These are phyloP conservation scores for Lobophora halterata DNA, from an alignment of 2,888 invertebrate species.

Conservation along the genomic window DNA sequence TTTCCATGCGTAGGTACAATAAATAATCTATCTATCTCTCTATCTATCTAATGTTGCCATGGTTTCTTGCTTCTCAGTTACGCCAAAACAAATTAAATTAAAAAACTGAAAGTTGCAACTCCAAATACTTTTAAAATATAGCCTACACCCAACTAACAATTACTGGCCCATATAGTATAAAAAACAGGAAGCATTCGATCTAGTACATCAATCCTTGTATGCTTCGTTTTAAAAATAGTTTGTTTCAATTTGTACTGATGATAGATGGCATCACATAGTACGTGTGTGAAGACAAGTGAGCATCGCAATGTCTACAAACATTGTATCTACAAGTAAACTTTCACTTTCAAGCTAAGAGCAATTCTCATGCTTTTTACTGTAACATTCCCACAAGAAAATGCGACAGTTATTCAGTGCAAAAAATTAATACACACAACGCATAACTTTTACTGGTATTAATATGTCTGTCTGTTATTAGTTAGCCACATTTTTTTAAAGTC, in stretches of 20 bases:
- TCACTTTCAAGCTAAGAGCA: conserved; percentile 24
- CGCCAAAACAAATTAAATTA: no score
- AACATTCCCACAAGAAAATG: conserved; percentile 28
- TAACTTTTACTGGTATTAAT: no score
- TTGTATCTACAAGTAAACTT: conserved; percentile 27
- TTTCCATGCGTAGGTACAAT: no score
- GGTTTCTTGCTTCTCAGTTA: no score
- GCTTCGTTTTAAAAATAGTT: conserved; percentile 8
- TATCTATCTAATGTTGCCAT: no score
- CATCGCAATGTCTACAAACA: conserved; percentile 12
- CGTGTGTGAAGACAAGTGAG: conserved; percentile 16
- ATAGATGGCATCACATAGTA: conserved; percentile 3
- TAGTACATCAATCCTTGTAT: background rate
- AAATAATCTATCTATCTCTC: no score
- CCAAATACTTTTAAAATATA: no score
- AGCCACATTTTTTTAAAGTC: no score
- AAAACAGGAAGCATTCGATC: conserved; percentile 6
- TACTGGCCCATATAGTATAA: background rate
- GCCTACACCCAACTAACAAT: background rate
- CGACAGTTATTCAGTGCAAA: conserved; percentile 21
- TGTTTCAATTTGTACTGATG: conserved; percentile 2
- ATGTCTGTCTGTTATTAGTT: no score
- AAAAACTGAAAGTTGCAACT: no score
- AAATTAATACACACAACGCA: conserved; percentile 14
- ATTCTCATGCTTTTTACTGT: conserved; percentile 28